These are phyloP conservation scores for Brienomyrus brachyistius DNA, from an alignment of 2,113 vertebrate genomes.

Conservation along the genomic window DNA sequence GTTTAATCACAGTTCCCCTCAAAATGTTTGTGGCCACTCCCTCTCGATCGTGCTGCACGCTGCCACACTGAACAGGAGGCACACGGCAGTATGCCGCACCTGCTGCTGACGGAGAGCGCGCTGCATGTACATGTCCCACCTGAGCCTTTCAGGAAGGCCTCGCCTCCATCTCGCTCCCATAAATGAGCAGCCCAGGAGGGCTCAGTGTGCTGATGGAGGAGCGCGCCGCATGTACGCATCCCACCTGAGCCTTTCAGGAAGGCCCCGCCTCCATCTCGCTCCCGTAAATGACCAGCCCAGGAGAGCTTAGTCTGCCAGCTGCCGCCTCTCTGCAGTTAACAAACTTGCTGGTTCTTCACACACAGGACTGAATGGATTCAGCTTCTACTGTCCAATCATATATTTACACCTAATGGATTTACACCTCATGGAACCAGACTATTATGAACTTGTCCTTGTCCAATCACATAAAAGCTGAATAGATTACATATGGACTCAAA, in stretches of 20 bases:
- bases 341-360: neutral
- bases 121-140: neutral
- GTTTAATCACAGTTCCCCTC: neutral
- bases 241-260: neutral
- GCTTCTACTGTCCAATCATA: neutral
- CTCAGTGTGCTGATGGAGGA: neutral
- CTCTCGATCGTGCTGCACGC: neutral
- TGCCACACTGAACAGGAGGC: neutral
- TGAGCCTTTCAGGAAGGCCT: neutral
- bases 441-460: neutral
- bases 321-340: neutral
- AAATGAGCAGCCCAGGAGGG: neutral
- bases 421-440: neutral
- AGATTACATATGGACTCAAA: neutral
- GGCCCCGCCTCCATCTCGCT: neutral
- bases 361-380: neutral
- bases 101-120: neutral
- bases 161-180: neutral
- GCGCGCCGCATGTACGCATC: neutral
- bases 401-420: neutral
- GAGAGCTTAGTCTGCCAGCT: neutral
- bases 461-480: neutral
- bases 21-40: neutral
- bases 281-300: neutral
- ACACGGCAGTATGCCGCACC: neutral